A percentile compares a stretch with the other conserved stretches of the same genome.
Conservation (phyloP, 92 coral and sea anemone genomes). For the Zoanthus sociatus region DNA sequence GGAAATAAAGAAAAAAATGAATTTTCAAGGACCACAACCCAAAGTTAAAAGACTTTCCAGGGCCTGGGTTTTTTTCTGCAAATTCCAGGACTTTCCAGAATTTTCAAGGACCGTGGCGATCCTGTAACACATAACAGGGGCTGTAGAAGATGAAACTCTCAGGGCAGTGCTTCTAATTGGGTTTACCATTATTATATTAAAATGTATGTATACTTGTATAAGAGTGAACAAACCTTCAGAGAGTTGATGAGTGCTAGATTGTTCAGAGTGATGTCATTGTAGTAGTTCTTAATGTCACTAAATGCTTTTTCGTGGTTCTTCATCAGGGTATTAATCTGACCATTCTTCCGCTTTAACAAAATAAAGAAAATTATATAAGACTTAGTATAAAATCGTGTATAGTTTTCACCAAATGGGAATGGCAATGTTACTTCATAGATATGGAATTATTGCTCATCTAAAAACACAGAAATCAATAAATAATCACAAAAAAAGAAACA, state of each 20-base stretch:
- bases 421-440: too few species aligned
- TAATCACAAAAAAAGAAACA: background rate
- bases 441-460: too few species aligned
- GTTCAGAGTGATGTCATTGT: constrained; percentile 98
- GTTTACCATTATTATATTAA: too few species aligned
- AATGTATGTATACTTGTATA: background rate
- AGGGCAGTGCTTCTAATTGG: too few species aligned
- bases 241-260: constrained; percentile 96
- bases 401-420: background rate
- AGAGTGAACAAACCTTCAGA: constrained; percentile 73
- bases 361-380: background rate
- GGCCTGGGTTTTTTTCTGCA: too few species aligned
- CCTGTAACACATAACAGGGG: too few species aligned
- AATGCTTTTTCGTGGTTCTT: constrained; percentile 99
- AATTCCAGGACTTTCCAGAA: too few species aligned
- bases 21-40: too few species aligned
- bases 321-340: constrained; percentile 98
- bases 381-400: background rate
- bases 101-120: too few species aligned
- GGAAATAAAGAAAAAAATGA: too few species aligned
- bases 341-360: constrained; percentile 87
- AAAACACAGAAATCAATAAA: background rate
- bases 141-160: too few species aligned
- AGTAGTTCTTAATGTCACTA: constrained; percentile 98
- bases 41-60: too few species aligned